Conservation (phyloP, 2,797 vertebrate species). For the Ctenopoma kingsleyae region DNA sequence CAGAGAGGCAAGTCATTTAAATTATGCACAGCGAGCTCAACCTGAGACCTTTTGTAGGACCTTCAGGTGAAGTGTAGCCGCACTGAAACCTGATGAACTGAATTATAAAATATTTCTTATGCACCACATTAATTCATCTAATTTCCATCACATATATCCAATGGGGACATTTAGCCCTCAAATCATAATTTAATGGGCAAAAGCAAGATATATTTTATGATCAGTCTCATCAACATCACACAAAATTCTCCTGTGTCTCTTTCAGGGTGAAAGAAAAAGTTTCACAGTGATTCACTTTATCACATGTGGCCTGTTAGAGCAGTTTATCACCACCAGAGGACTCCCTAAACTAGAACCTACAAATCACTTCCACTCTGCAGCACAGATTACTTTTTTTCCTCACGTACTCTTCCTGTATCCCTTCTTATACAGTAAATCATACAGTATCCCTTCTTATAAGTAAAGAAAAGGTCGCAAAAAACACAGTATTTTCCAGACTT, state of each 20-base stretch:
- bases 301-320: not conserved
- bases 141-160: not conserved
- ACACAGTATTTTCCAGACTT: not conserved
- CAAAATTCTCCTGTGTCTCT: not conserved
- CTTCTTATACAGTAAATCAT: too few species aligned
- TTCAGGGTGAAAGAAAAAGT: not conserved
- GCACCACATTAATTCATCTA: not conserved
- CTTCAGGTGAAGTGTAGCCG: not conserved
- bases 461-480: too few species aligned
- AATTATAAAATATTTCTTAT: not conserved
- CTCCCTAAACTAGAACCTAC: not conserved
- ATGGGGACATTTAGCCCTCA: not conserved
- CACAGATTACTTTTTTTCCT: not conserved
- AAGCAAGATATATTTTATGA: not conserved
- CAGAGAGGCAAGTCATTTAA: not conserved
- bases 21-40: not conserved
- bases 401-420: not conserved
- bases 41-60: not conserved
- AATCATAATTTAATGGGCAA: not conserved
- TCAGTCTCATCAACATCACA: not conserved
- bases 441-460: not conserved
- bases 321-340: constrained; percentile 49
- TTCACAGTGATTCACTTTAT: not conserved
- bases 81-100: not conserved
- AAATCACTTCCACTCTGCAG: not conserved